A percentile compares a stretch with the other conserved stretches of the same genome.
Evolutionary conservation across 2,113 vertebrate species (phyloP).

Genomic region (Haemorhous mexicanus): DNA sequence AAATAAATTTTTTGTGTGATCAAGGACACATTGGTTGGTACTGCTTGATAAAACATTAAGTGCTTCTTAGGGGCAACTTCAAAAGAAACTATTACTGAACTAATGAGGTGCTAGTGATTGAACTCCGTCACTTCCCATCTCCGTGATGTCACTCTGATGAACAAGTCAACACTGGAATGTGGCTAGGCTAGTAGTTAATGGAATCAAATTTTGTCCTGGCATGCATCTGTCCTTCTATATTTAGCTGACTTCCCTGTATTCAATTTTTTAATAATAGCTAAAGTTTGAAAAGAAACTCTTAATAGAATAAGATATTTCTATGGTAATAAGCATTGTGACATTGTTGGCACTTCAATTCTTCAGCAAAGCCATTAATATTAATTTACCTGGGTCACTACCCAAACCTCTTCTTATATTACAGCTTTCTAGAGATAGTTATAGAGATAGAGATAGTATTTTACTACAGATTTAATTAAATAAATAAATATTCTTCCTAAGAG

Average conservation of each 20-base stretch:
- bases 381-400: background rate
- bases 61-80: conserved; percentile 39
- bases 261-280: background rate
- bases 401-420: background rate
- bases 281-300: background rate
- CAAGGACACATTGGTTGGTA: conserved; percentile 15
- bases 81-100: conserved; percentile 7
- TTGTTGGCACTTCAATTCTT: background rate
- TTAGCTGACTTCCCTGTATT: background rate
- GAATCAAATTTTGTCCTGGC: background rate
- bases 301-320: background rate
- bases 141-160: conserved; percentile 1
- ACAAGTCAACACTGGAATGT: background rate
- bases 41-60: conserved; percentile 14
- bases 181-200: background rate
- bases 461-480: background rate
- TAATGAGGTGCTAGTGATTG: conserved; percentile 31
- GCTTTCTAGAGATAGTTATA: background rate
- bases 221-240: background rate
- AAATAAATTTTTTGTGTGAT: conserved; percentile 6
- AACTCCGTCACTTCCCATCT: conserved; percentile 10
- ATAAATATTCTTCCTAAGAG: background rate
- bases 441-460: background rate
- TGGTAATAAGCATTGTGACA: background rate
- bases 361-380: background rate